Evolutionary conservation across 1,140 invertebrate genomes (phyloP), one percentile per base, ranked within the genome.

Genomic region (Ostrea edulis): DNA sequence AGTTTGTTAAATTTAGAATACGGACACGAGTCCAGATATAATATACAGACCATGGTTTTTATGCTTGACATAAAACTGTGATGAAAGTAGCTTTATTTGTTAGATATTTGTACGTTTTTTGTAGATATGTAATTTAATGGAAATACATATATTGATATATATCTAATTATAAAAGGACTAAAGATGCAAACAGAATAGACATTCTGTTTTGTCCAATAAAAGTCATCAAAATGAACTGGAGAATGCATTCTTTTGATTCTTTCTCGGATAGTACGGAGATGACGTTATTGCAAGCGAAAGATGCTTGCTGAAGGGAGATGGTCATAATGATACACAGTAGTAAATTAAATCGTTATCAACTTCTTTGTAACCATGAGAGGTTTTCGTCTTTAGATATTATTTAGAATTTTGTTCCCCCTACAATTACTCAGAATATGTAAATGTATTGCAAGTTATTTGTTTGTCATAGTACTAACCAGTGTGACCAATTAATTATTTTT

Each of bases 91-190:
- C 65, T 71, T n/a, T 71, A 8, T 77, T 14, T 77, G 9, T 9
- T 77, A 77, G 25, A 77, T 35, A 77, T 77, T 17, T 77, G 68
- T 77, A 77, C 35, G 68, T 77, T 77, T n/a, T 29, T 22, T 77
- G 68, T 77, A 77, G 68, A 77, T 77, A 29, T 77, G 25, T 77
- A 77, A 77, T 77, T 77, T 77, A 77, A 77, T 77, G 68, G 68
- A 77, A 77, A 25, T 77, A 35, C 17, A 77, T 77, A 77, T 77
- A 29, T 22, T 35, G 35, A 77, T 77, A 71, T 71, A 71, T 71
- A 77, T 77, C 14, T 77, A 77, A 29, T 29, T 29, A 77, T 77
- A 14, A 77, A 77, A 22, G 29, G 68, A 35, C 68, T 77, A 29
- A 14, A 77, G 68, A 35, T 77, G 11, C 29, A 77, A 77, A 77